Base-by-base conservation (phyloP, 2,888 invertebrate genomes). In the Capitulum mitella region DNA sequence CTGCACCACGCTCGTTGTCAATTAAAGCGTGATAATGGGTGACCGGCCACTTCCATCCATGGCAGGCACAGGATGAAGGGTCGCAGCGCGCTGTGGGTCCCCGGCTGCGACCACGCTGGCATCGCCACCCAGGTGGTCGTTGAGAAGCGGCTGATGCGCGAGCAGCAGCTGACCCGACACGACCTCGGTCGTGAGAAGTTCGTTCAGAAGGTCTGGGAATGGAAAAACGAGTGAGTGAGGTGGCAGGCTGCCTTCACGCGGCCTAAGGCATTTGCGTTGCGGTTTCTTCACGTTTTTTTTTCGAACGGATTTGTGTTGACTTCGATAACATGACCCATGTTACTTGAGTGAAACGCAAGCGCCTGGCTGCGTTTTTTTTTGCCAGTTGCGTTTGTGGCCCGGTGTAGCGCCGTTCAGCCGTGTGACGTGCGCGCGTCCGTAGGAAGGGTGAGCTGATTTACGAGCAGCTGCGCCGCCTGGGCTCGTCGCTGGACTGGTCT, bases 51-150 rank as follows among this genome's bases (percentile, higher is more conserved):
- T n/a, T n/a, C n/a, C n/a, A n/a, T n/a, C n/a, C n/a, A n/a, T n/a
- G 82, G 80, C 82, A 92, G 93, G 92, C 90, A 96, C 85, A 89
- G 97, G 81, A 98, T 99, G 98, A 92, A 92, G 82, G 98, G 98
- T 0, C 90, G 91, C 81, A 93, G 93, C 0, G 94, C 95, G 0
- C 86, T 98, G 0, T 99, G 98, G 97, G 93, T 95, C 84, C 99
- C 99, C 0, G 99, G 99, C 1, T 95, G 97, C 84, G 99, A 99
- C 88, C 99, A 99, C 87, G 99, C 99, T 1, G 99, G 99, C 79
- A 99, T 99, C 83, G 99, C 99, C 3, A 99, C 99, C 0, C 99
- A 99, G 86, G 97, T 98, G 29, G 96, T 99, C 0, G 99, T 99
- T 0, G 99, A 99, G 86, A 98, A 98, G 86, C 93, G 94, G 83